Percentiles rank a stretch among this genome's conserved stretches.
Evolutionary conservation across 2,113 vertebrate species (phyloP).

Genomic region (Apaloderma vittatum): DNA sequence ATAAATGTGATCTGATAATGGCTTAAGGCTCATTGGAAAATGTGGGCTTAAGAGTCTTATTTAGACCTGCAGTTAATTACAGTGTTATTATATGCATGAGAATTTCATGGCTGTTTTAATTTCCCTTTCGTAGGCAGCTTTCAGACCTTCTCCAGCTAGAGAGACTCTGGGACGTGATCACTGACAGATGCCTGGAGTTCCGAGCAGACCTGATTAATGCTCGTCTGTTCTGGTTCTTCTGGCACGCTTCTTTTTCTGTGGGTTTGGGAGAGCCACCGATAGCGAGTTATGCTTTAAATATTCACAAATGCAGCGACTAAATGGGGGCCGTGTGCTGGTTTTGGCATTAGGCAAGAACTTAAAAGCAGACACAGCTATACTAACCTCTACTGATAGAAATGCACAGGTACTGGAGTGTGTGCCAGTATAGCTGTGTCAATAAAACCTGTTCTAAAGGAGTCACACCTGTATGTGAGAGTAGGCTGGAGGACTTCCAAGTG

Average conservation of each 20-base stretch:
- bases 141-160: not conserved
- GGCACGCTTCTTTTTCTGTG: not conserved
- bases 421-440: not conserved
- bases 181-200: conserved; percentile 11
- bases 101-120: conserved; percentile 6
- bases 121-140: conserved; percentile 38
- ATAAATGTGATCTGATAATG: conserved; percentile 51
- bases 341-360: not conserved
- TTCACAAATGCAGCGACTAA: not conserved
- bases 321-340: not conserved
- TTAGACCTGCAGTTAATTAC: conserved; percentile 58
- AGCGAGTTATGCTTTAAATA: conserved; percentile 6
- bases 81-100: conserved; percentile 50
- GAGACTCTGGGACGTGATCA: not conserved
- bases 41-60: conserved; percentile 40
- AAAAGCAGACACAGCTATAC: not conserved
- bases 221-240: not conserved
- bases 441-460: not conserved
- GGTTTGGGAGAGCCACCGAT: not conserved
- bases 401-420: not conserved
- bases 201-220: not conserved
- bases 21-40: conserved; percentile 52
- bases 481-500: not conserved
- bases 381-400: not conserved
- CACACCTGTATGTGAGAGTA: not conserved